phyloP scores from a whole-genome alignment of 2,888 invertebrate species.

The Scaeva pyrastri region DNA sequence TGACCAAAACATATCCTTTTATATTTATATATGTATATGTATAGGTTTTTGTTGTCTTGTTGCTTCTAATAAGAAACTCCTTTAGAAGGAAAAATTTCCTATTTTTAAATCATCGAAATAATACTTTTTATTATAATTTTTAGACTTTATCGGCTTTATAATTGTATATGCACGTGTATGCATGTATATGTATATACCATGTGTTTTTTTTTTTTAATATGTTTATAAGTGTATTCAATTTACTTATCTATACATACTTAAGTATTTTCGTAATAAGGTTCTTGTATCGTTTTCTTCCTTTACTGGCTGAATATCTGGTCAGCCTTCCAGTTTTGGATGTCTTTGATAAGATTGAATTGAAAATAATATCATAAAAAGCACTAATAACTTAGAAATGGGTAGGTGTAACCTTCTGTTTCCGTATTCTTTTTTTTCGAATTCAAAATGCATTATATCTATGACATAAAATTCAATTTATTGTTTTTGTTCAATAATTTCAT shows the following conservation, averaged over 20 bases:
- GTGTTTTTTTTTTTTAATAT: not conserved
- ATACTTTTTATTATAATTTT: slow-evolving; percentile 13
- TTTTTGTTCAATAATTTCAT: no score
- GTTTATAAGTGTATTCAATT: slow-evolving; percentile 30
- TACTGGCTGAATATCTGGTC: not conserved
- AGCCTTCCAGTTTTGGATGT: not conserved
- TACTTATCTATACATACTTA: slow-evolving; percentile 30
- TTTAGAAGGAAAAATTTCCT: slow-evolving; percentile 11
- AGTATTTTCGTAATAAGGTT: slow-evolving; percentile 12
- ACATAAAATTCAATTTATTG: no score
- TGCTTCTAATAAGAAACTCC: slow-evolving; percentile 10
- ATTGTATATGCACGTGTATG: not conserved
- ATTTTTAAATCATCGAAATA: slow-evolving; percentile 29
- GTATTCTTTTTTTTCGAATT: no score
- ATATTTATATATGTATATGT: not conserved
- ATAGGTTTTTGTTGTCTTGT: not conserved
- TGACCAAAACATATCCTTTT: slow-evolving; percentile 21
- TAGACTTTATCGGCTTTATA: slow-evolving; percentile 22
- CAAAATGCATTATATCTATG: no score
- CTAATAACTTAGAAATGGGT: no score
- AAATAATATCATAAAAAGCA: no score
- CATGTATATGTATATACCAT: not conserved
- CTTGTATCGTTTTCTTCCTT: slow-evolving; percentile 2
- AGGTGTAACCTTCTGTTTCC: no score
- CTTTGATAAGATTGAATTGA: not conserved